Conservation (phyloP, 2,113 vertebrate species). For the Charina bottae region DNA sequence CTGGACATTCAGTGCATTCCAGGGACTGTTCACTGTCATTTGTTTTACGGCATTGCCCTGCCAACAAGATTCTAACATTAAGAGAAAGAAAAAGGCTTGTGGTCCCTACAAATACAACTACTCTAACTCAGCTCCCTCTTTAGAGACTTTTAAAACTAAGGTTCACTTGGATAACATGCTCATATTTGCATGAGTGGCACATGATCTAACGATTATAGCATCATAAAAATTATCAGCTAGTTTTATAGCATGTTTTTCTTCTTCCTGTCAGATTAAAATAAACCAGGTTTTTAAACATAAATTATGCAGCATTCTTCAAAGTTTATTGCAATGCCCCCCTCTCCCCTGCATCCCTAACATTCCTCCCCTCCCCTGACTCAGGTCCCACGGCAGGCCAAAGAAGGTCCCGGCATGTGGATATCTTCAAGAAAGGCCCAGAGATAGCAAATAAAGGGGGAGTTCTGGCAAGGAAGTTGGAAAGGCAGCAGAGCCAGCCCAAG, state of each 20-base stretch:
- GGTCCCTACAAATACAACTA: background rate
- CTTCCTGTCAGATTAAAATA: conserved; percentile 23
- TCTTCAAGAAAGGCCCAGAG: background rate
- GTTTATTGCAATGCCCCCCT: background rate
- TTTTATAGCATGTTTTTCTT: conserved; percentile 9
- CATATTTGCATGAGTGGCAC: background rate
- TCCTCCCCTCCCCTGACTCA: background rate
- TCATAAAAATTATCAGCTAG: conserved; percentile 8
- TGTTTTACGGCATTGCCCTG: background rate
- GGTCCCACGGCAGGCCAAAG: background rate
- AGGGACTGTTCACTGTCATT: background rate
- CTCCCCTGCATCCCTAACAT: background rate
- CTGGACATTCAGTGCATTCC: background rate
- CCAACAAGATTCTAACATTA: background rate
- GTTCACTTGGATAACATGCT: background rate
- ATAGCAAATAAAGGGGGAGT: background rate
- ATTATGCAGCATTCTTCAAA: conserved; percentile 13
- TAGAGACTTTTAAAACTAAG: background rate
- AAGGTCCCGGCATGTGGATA: background rate
- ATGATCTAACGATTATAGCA: background rate
- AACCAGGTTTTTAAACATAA: background rate
- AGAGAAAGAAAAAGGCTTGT: background rate
- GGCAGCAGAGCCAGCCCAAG: background rate
- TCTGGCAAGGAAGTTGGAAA: background rate
- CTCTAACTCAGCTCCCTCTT: background rate